Base-by-base conservation (phyloP, 2,113 vertebrate species). In the Antigone vipio region DNA sequence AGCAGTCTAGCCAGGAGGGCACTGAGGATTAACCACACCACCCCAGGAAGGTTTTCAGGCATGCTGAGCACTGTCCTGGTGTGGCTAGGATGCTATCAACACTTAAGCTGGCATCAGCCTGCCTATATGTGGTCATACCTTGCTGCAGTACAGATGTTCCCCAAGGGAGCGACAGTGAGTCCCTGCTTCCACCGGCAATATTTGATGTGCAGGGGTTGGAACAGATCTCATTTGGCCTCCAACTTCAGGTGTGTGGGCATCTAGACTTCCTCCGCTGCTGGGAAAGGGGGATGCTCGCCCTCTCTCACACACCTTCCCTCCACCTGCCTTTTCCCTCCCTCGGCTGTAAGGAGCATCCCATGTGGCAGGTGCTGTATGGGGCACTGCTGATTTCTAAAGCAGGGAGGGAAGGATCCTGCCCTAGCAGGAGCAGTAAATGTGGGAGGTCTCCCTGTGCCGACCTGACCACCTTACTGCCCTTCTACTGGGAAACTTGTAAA, bases 211-310 rank as follows among this genome's bases (percentile, higher is more conserved):
- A 74, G 50, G 15, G 23, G 6, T 26, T 76, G 53, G 72, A 72
- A 30, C 1, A 63, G 58, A 18, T 58, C 34, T 80, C 47, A 34
- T n/a, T 53, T 44, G 18, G 23, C 18, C 21, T 12, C 66, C 49
- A 14, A 49, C 35, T 75, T 75, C 3, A 16, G 35, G 11, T 0
- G 0, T 45, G 29, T 59, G 40, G 22, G 12, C 60, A 21, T 74
- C 40, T 20, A 69, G 55, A 15, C 22, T 45, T 78, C 42, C 18
- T 58, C 30, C 62, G 23, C 15, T n/a, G 34, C 59, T 44, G 55
- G 34, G 35, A 44, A 44, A 71, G 34, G 18, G n/a, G 16, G 30
- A 22, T 66, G 45, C 29, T 60, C 5, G 0, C 53, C 15, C 56
- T 75, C 29, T 82, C 24, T 52, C 58, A 83, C 45, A 53, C 35